Conservation (phyloP, 1,140 invertebrate species). For the Drosophila ogumai region DNA sequence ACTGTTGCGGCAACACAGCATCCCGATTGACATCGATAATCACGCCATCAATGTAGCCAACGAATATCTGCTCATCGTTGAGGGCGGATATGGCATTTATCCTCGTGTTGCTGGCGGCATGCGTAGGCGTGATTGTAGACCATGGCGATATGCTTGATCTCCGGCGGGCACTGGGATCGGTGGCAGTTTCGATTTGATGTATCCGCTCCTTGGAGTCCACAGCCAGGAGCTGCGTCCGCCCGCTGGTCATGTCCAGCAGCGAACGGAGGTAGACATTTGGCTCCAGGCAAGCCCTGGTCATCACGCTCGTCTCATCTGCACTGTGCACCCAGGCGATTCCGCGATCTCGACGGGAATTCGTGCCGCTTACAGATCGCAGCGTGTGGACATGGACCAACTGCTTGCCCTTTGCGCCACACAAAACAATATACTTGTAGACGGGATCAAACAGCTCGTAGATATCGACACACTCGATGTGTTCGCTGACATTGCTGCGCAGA, state of each 20-base stretch:
- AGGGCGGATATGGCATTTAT: constrained; percentile 61
- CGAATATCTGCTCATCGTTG: constrained; percentile 40
- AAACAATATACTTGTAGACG: constrained; percentile 69
- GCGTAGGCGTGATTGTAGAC: constrained; percentile 54
- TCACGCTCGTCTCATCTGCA: constrained; percentile 27
- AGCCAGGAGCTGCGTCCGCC: constrained; percentile 44
- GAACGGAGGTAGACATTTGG: constrained; percentile 60
- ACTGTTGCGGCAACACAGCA: constrained; percentile 15
- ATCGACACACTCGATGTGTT: constrained; percentile 74
- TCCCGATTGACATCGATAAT: constrained; percentile 54
- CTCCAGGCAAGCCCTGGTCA: constrained; percentile 37
- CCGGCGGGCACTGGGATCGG: background rate
- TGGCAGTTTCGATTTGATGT: constrained; percentile 57
- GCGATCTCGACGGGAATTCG: background rate
- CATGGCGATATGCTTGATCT: constrained; percentile 41
- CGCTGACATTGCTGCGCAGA: constrained; percentile 75
- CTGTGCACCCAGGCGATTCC: constrained; percentile 62
- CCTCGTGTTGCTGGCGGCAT: background rate
- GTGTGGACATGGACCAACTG: constrained; percentile 65
- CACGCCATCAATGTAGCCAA: constrained; percentile 55
- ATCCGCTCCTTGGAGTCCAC: constrained; percentile 69
- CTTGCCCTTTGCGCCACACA: constrained; percentile 63
- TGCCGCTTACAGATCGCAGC: constrained; percentile 18
- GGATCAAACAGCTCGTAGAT: constrained; percentile 56
- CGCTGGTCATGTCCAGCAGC: constrained; percentile 40